Evolutionary conservation across 2,113 vertebrate species (phyloP).

Genomic region (Silurus glanis): DNA sequence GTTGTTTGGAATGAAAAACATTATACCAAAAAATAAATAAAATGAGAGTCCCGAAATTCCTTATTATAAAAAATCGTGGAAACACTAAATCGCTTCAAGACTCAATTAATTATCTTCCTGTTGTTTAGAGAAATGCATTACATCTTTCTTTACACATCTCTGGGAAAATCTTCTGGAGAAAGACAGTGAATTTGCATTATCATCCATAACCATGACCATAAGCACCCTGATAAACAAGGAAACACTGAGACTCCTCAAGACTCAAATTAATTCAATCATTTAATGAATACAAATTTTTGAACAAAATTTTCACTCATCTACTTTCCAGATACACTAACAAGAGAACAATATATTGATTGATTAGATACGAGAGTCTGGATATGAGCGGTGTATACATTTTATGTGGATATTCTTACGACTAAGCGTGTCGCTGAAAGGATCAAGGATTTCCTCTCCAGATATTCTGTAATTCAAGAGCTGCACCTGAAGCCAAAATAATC

Average conservation of each 20-base stretch:
- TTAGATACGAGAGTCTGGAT: neutral
- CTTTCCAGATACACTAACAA: neutral
- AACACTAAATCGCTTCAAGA: neutral
- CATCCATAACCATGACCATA: too few species aligned
- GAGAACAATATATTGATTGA: neutral
- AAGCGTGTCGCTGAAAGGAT: neutral
- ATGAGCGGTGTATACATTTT: neutral
- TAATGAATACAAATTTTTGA: too few species aligned
- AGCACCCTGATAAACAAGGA: neutral
- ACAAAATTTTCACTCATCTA: neutral
- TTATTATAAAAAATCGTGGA: neutral
- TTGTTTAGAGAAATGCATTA: too few species aligned
- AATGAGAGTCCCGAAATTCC: neutral
- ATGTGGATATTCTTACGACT: neutral
- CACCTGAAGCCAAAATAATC: neutral
- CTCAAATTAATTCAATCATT: neutral
- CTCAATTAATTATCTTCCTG: neutral
- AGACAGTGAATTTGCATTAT: too few species aligned
- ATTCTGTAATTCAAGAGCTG: neutral
- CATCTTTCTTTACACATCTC: too few species aligned
- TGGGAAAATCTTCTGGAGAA: too few species aligned
- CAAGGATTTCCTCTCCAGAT: slow-evolving; percentile 35
- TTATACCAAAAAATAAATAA: neutral
- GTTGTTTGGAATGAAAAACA: neutral
- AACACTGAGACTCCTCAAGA: neutral